Percentiles rank a stretch among this genome's conserved stretches.
Evolutionary conservation across 2,797 vertebrate genomes (phyloP).

Genomic region (Acanthis flammea): DNA sequence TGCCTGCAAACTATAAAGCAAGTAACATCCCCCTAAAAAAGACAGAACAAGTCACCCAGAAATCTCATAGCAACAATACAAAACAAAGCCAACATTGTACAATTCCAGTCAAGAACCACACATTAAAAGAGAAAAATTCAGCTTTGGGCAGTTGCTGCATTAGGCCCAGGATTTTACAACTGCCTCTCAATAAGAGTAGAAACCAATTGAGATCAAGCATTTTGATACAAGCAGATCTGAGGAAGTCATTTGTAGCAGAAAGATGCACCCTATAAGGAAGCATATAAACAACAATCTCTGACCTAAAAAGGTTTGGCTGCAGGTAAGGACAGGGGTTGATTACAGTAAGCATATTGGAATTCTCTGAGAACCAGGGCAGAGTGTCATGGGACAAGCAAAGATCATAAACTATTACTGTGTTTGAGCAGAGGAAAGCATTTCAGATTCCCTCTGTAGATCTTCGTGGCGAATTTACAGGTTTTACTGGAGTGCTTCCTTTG

Average conservation of each 20-base stretch:
- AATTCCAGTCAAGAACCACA: not conserved
- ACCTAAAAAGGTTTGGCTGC: not conserved
- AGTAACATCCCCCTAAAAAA: not conserved
- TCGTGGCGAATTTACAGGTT: not conserved
- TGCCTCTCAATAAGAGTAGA: not conserved
- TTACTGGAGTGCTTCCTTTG: not conserved
- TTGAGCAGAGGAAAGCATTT: not conserved
- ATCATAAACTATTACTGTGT: not conserved
- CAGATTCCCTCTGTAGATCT: not conserved
- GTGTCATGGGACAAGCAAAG: not conserved
- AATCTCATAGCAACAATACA: not conserved
- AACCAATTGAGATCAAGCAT: not conserved
- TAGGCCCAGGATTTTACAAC: not conserved
- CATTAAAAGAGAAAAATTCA: not conserved
- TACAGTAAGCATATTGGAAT: not conserved
- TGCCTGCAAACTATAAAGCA: not conserved
- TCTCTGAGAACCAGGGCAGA: not conserved
- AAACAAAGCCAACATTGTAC: not conserved
- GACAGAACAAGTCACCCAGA: not conserved
- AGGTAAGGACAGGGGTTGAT: not conserved
- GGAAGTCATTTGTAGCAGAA: not conserved
- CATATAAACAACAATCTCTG: not conserved
- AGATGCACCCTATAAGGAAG: rapidly evolving
- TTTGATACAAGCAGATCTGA: not conserved
- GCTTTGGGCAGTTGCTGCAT: not conserved